These are phyloP conservation scores for Xanthorhoe designata DNA, from an alignment of 2,888 invertebrate genomes.

Conservation along the genomic window DNA sequence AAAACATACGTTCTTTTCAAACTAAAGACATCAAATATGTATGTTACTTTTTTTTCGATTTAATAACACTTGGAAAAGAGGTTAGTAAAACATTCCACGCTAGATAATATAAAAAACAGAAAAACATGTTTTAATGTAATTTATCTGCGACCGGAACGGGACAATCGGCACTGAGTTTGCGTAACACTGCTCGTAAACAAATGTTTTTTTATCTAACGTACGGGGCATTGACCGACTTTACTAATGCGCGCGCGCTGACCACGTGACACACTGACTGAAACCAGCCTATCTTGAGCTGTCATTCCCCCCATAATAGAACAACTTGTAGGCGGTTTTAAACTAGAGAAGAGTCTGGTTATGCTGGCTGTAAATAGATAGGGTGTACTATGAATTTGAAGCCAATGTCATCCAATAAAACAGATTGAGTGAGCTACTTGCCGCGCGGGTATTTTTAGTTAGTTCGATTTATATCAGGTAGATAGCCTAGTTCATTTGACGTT, in stretches of 20 bases:
- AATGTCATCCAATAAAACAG: slow-evolving; percentile 71
- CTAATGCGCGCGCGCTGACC: slow-evolving; percentile 81
- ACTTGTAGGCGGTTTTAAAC: neutral
- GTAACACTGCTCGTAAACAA: slow-evolving; percentile 80
- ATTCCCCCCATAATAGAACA: slow-evolving; percentile 8
- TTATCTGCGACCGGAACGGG: slow-evolving; percentile 60
- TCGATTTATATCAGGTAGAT: neutral
- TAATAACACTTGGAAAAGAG: slow-evolving; percentile 2
- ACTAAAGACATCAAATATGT: slow-evolving; percentile 4
- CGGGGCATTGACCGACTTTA: slow-evolving; percentile 85
- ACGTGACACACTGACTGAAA: slow-evolving; percentile 76
- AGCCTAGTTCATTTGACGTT: neutral
- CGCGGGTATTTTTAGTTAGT: slow-evolving; percentile 45
- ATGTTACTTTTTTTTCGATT: slow-evolving; percentile 6
- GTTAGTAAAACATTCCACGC: slow-evolving; percentile 17
- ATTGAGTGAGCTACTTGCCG: slow-evolving; percentile 47
- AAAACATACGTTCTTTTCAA: neutral
- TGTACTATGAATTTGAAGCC: slow-evolving; percentile 73
- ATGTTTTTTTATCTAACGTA: slow-evolving; percentile 81
- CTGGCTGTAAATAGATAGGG: slow-evolving; percentile 60
- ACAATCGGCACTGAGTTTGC: slow-evolving; percentile 69
- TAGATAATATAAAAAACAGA: slow-evolving; percentile 37
- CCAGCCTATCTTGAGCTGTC: slow-evolving; percentile 54
- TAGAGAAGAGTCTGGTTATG: slow-evolving; percentile 44
- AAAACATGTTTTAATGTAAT: slow-evolving; percentile 39